Evolutionary conservation across 2,797 vertebrate genomes (phyloP).

Genomic region (Sternotherus odoratus): DNA sequence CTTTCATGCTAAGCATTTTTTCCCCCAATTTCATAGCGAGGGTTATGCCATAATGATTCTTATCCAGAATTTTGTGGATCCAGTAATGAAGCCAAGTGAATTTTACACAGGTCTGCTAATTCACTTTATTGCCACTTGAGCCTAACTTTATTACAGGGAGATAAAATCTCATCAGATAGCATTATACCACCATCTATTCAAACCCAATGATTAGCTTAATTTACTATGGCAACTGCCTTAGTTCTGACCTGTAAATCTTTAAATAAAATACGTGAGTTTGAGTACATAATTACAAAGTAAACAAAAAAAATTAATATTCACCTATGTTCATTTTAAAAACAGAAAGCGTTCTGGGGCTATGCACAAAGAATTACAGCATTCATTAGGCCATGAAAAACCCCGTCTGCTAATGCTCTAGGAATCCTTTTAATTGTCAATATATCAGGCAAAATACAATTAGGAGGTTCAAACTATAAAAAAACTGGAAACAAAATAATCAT

Average conservation of each 20-base stretch:
- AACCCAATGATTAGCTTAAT: conserved; percentile 43
- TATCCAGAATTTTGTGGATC: not conserved
- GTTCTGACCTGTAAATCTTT: conserved; percentile 32
- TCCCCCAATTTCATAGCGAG: not conserved
- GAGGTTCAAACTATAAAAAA: not conserved
- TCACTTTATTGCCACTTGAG: conserved; percentile 30
- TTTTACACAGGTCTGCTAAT: conserved; percentile 41
- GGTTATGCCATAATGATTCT: conserved; percentile 7
- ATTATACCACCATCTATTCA: not conserved
- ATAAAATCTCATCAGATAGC: conserved; percentile 31
- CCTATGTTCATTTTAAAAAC: not conserved
- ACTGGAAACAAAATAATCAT: too few relatives aligned
- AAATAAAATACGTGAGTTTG: not conserved
- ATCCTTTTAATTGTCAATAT: not conserved
- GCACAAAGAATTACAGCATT: not conserved
- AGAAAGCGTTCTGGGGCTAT: not conserved
- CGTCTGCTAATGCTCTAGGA: not conserved
- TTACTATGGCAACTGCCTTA: conserved; percentile 17
- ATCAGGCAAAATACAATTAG: not conserved
- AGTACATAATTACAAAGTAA: not conserved
- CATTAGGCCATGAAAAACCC: not conserved
- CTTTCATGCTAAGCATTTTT: not conserved
- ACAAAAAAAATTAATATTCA: not conserved
- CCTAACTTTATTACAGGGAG: conserved; percentile 42
- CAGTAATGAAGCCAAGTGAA: conserved; percentile 7